phyloP scores from a whole-genome alignment of 2,797 vertebrate genomes.

The Centroberyx gerrardi region DNA sequence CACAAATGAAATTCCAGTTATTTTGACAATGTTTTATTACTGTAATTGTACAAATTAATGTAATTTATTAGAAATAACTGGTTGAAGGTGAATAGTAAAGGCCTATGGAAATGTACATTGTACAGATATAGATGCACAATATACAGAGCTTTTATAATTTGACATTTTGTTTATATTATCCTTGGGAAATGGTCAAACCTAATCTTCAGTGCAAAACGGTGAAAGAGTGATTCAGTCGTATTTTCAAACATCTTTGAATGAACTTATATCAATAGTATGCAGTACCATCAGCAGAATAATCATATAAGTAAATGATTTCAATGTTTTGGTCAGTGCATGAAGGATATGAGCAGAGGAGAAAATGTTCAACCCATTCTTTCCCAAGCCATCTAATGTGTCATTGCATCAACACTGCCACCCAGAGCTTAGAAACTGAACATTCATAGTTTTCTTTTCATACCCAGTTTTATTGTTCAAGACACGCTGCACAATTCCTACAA shows the following conservation, averaged over 20 bases:
- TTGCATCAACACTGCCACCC: conserved; percentile 85
- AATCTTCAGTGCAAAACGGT: neutral
- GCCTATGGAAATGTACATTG: neutral
- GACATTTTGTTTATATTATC: neutral
- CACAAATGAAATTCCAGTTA: neutral
- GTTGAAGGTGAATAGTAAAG: neutral
- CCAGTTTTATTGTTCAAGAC: neutral
- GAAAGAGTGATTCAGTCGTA: neutral
- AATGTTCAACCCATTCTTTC: conserved; percentile 9
- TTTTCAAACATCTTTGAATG: neutral
- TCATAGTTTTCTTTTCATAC: neutral
- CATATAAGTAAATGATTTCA: neutral
- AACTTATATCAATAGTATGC: neutral
- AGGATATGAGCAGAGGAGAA: neutral
- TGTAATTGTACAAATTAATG: too few relatives aligned
- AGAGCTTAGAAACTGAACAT: conserved; percentile 62
- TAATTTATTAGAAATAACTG: too few relatives aligned
- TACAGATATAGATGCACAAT: neutral
- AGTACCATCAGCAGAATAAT: too few relatives aligned
- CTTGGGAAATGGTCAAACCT: neutral
- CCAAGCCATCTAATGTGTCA: conserved; percentile 24
- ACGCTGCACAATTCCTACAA: neutral
- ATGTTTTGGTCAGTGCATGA: neutral
- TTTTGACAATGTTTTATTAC: neutral
- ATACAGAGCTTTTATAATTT: neutral